A percentile compares a stretch with the other conserved stretches of the same genome.
Evolutionary conservation across 2,888 invertebrate genomes (phyloP).

Genomic region (Ophraella communa): DNA sequence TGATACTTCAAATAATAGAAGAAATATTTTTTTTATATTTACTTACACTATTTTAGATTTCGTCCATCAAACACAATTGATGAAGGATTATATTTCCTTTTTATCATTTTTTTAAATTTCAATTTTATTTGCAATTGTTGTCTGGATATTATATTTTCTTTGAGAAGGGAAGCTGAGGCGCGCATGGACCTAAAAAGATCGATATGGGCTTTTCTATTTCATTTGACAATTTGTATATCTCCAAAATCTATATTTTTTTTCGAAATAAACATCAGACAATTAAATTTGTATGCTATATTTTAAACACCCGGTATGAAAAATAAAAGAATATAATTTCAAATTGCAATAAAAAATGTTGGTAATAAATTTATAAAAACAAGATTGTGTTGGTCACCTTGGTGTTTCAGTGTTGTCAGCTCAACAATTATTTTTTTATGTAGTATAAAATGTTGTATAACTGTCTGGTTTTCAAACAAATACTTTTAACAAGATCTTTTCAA

Average conservation of each 20-base stretch:
- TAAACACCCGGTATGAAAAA: background rate
- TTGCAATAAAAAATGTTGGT: background rate
- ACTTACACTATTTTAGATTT: constrained; percentile 31
- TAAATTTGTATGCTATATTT: background rate
- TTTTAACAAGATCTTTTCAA: too few species aligned
- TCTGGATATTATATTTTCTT: background rate
- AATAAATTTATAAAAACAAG: background rate
- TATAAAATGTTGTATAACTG: too few species aligned
- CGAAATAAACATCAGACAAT: too few species aligned
- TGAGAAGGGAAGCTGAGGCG: constrained; percentile 4
- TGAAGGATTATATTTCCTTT: constrained; percentile 20
- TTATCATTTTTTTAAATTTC: constrained; percentile 22
- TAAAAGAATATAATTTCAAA: background rate
- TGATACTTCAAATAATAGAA: background rate
- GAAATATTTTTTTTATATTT: background rate
- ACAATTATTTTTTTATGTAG: too few species aligned
- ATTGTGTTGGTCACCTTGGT: background rate
- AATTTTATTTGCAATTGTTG: background rate
- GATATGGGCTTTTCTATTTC: background rate
- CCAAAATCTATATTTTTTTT: too few species aligned
- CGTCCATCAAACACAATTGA: constrained; percentile 18
- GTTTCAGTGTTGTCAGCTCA: background rate
- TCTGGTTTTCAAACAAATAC: too few species aligned
- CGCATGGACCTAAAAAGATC: constrained; percentile 13
- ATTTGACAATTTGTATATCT: background rate